Base-by-base conservation (phyloP, 2,888 invertebrate genomes). In the Eledona agricola region DNA sequence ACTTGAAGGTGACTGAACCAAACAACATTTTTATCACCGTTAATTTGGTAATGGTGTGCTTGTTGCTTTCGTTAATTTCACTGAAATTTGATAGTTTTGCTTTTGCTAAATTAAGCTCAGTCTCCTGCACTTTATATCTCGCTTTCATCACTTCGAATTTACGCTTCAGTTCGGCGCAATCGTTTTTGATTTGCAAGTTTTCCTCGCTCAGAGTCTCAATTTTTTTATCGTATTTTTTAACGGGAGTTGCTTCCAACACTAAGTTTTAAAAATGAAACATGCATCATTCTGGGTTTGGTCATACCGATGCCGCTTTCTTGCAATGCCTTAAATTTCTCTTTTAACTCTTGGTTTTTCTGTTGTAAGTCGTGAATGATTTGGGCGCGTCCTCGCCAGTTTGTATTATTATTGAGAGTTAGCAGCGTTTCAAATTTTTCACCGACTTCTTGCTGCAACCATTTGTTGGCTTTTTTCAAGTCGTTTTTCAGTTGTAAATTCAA, bases 381-480 rank as follows among this genome's bases (percentile, higher is more conserved):
- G 1, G 90, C 87, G 57, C 90, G 79, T 0, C 91, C 90, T 58
- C 88, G 84, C 90, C 90, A 91, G 5, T 82, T 83, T 26, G 81
- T 78, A 35, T 81, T 75, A 60, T 80, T 80, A 34, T 80, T 80
- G 17, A 88, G 69, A 38, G 80, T 79, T 62, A 82, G 83, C 4
- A 89, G 78, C 63, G 83, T 84, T 1, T 81, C 83, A 23, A 87
- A 83, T 61, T 80, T 82, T 47, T 90, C 88, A 0, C 91, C 91
- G 7, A 88, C 78, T 76, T 92, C 91, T 70, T 86, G 87, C 64
- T 86, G 84, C 9, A 91, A 70, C 56, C 88, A 83, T 77, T 88
- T 90, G 9, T 88, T 87, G 0, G 88, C 86, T 45, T 86, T 70
- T 58, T 88, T 82, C 20, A 90, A 77, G 59, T 89, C 89, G 62